These are phyloP conservation scores for Pygocentrus nattereri DNA, from an alignment of 2,797 vertebrate genomes.

Conservation along the genomic window DNA sequence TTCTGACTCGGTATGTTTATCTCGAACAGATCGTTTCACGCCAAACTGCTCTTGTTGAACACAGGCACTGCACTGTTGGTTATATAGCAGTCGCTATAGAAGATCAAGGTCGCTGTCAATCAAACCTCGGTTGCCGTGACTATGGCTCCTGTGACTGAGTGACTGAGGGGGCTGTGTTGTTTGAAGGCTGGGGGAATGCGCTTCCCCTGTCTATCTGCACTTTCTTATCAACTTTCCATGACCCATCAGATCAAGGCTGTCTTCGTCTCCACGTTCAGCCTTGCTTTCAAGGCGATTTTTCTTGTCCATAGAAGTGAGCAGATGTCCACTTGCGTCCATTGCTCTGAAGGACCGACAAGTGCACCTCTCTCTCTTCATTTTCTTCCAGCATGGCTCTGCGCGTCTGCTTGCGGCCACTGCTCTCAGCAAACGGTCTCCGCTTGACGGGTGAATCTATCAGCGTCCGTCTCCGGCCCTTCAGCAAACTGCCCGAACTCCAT, in stretches of 20 bases:
- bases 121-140: background rate
- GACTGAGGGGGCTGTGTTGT: background rate
- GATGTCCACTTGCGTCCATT: background rate
- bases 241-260: constrained; percentile 34
- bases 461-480: background rate
- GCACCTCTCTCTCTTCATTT: background rate
- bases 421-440: background rate
- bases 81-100: background rate
- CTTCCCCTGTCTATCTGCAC: background rate
- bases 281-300: constrained; percentile 20
- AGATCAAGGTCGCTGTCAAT: background rate
- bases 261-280: constrained; percentile 32
- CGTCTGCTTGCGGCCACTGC: background rate
- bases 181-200: constrained; percentile 27
- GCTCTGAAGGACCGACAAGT: background rate
- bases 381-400: constrained; percentile 44
- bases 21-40: no score
- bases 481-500: background rate
- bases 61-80: background rate
- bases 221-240: background rate
- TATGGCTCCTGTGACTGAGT: background rate
- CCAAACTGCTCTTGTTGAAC: no score
- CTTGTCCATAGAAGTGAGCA: background rate
- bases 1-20: no score
- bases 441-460: background rate